A percentile compares a stretch with the other conserved stretches of the same genome.
Conservation (phyloP, 2,888 invertebrate species). For the Eupithecia tripunctaria region DNA sequence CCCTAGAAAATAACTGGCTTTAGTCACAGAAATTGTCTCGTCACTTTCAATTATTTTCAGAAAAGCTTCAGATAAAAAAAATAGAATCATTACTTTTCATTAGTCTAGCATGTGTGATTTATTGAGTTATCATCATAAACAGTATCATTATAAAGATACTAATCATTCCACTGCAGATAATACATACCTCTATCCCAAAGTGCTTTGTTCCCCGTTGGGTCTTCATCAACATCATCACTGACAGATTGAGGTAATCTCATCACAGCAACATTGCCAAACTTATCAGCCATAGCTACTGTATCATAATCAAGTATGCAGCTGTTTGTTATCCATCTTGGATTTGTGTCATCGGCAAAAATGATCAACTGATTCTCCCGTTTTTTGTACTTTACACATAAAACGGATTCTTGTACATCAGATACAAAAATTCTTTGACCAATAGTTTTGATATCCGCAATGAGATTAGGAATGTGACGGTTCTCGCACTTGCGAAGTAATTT, state of each 20-base stretch:
- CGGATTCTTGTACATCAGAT: constrained; percentile 98
- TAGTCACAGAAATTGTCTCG: constrained; percentile 5
- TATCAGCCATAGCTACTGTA: constrained; percentile 97
- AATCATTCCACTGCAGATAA: neutral
- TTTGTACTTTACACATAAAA: constrained; percentile 97
- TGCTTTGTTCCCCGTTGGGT: constrained; percentile 99
- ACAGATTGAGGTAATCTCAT: constrained; percentile 95
- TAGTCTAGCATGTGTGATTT: constrained; percentile 84
- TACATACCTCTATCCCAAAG: constrained; percentile 92
- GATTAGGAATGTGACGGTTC: constrained; percentile 97
- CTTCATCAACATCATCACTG: constrained; percentile 99
- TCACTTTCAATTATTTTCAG: neutral
- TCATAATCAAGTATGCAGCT: constrained; percentile 97
- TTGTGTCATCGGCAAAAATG: constrained; percentile 99
- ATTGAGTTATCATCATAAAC: constrained; percentile 70
- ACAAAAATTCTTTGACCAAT: constrained; percentile 97
- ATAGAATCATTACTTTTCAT: constrained; percentile 78
- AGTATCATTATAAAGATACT: neutral
- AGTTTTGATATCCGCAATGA: constrained; percentile 96
- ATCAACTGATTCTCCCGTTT: constrained; percentile 98
- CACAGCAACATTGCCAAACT: constrained; percentile 98
- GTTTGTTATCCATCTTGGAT: constrained; percentile 97
- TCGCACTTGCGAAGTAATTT: constrained; percentile 99
- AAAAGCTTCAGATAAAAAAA: constrained; percentile 57
- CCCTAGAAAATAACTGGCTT: constrained; percentile 79